Base-by-base conservation (phyloP, 2,113 vertebrate genomes). In the Talpa occidentalis region DNA sequence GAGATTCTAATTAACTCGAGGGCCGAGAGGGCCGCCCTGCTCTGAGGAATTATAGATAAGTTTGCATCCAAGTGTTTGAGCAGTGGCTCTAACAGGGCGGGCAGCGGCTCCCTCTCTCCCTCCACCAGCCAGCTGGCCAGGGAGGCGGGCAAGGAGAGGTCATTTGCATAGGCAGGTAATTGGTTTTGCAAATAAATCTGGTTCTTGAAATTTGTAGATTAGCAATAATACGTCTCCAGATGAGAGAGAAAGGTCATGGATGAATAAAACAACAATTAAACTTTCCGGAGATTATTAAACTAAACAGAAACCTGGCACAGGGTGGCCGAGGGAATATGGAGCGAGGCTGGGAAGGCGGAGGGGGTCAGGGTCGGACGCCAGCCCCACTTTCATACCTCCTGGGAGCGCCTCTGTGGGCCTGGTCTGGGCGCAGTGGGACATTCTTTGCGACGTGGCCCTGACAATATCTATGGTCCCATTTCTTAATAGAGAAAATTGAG, bases 131-230 rank as follows among this genome's bases (percentile, higher is more conserved):
- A 73, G 91, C 95, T 91, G 93, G 94, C 94, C 37, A 0, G 72
- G 97, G 95, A 92, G 88, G 93, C 77, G 47, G 95, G 91, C 89
- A 2, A 90, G 66, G 90, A 94, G 93, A 80, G 91, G 77, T 95
- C 98, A 98, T 98, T 98, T 98, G 98, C 98, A 98, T 98, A 98
- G 97, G 91, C 98, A 98, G 98, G 98, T 98, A 98, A 98, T 98
- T 98, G 98, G 98, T 97, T 98, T 98, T 98, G 98, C 98, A 98
- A 98, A 98, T 98, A 98, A 98, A 98, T 98, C 98, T 98, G 96
- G 97, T 98, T 97, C 98, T 98, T 98, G 98, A 98, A 98, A 98
- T 98, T 97, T 98, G 98, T 97, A 98, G 98, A 98, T 98, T 98
- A 98, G 98, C 97, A 97, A 98, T 98, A 98, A 98, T 98, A 98